phyloP scores from a whole-genome alignment of 2,797 vertebrate genomes.

The Hylomyscus alleni region DNA sequence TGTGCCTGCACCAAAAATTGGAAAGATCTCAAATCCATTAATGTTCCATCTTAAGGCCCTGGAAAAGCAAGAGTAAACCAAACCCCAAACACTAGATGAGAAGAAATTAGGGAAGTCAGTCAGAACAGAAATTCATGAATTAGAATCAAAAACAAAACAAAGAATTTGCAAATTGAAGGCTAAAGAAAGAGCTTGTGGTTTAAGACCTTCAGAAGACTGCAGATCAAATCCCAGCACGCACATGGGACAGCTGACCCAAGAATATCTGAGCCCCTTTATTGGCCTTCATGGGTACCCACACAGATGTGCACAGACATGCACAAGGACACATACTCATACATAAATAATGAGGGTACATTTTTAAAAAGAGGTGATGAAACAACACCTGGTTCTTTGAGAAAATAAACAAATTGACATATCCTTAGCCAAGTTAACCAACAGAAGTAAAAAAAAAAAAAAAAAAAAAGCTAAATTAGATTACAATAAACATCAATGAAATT shows the following conservation, averaged over 20 bases:
- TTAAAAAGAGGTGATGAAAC: neutral
- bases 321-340: neutral
- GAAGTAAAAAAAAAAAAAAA: neutral
- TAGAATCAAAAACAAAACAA: neutral
- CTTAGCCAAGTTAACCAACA: neutral
- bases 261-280: neutral
- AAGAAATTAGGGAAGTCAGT: neutral
- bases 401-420: neutral
- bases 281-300: neutral
- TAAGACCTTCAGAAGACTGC: neutral
- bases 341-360: neutral
- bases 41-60: neutral
- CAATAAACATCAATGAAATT: neutral
- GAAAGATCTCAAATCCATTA: neutral
- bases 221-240: neutral
- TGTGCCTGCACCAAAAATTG: neutral
- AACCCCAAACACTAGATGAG: neutral
- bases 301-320: neutral
- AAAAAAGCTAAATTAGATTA: neutral
- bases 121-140: neutral
- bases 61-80: neutral
- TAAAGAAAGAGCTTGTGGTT: neutral
- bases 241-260: no score
- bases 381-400: neutral
- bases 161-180: neutral